Evolutionary conservation across 2,888 invertebrate genomes (phyloP), one percentile per base, ranked within the genome.

Genomic region (Omphaloscelis lunosa): DNA sequence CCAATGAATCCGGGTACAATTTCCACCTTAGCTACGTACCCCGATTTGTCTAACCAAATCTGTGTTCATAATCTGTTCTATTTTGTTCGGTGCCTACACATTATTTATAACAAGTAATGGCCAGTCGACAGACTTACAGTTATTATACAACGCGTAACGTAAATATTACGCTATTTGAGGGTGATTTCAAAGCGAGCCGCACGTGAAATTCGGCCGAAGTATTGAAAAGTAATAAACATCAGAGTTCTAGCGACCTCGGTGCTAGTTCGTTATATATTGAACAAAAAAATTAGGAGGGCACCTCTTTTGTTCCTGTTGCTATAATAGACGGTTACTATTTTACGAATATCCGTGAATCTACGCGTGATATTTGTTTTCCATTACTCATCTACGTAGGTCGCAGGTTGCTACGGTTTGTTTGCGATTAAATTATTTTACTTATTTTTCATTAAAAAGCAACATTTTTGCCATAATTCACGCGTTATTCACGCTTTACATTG

Each of bases 151-250:
- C 91, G 91, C 88, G 89, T 93, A 93, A 93, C 86, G 92, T 94
- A 95, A 95, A 95, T 95, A 95, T 92, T 93, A 91, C 93, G 86
- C 91, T 92, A 91, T 92, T 91, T 90, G 92, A 93, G 92, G 91
- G 90, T 90, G 90, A 93, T 92, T 93, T 95, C 95, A 95, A 95
- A 94, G 93, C 92, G 93, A 90, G 92, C 92, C 93, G 93, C 92
- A 75, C 86, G 82, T 90, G 91, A 93, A 93, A 92, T 92, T 92
- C 92, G 89, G 91, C 77, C 90, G 92, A 93, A 92, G 91, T 93
- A 93, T 89, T 91, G 92, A 92, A 93, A 93, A 93, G 92, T 90
- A 93, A 94, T 94, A 93, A 94, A 94, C 94, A 94, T 86, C 72
- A 83, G 83, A 86, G 89, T 90, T 90, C 85, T 85, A 88, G 90